These are phyloP conservation scores for Cossypha niveicapilla DNA, from an alignment of 2,797 vertebrate species.

Conservation along the genomic window DNA sequence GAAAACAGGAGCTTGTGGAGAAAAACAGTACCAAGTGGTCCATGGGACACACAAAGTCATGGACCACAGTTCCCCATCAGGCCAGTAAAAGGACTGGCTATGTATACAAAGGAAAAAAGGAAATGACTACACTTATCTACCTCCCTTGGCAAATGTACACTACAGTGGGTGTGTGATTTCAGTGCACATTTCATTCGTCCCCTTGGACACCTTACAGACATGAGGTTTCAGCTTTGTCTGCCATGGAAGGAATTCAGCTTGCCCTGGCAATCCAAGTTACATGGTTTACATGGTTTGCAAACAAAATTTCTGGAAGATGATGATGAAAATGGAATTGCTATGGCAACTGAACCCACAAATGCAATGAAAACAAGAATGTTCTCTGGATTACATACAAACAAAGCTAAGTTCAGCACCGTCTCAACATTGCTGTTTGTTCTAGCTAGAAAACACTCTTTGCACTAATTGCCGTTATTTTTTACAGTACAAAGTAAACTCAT, in stretches of 20 bases:
- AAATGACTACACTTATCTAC: neutral
- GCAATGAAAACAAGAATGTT: neutral
- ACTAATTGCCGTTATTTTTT: neutral
- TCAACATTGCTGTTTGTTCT: neutral
- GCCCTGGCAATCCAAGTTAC: neutral
- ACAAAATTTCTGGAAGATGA: neutral
- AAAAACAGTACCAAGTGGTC: neutral
- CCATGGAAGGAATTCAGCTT: neutral
- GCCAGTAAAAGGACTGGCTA: neutral
- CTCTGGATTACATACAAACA: neutral
- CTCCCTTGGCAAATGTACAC: neutral
- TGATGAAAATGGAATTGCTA: neutral
- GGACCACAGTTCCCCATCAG: neutral
- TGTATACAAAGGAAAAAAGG: neutral
- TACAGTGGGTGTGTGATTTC: neutral
- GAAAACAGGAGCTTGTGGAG: neutral
- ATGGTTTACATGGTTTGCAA: neutral
- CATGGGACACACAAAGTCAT: neutral
- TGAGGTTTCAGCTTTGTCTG: neutral
- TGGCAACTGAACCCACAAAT: neutral
- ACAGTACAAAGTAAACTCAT: neutral
- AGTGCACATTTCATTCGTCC: neutral
- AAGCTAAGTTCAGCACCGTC: neutral
- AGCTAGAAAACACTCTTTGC: neutral
- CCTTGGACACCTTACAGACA: neutral